Percentiles rank a stretch among this genome's conserved stretches.
These are phyloP conservation scores for Nanorana parkeri DNA, from an alignment of 2,113 vertebrate species.

Conservation along the genomic window DNA sequence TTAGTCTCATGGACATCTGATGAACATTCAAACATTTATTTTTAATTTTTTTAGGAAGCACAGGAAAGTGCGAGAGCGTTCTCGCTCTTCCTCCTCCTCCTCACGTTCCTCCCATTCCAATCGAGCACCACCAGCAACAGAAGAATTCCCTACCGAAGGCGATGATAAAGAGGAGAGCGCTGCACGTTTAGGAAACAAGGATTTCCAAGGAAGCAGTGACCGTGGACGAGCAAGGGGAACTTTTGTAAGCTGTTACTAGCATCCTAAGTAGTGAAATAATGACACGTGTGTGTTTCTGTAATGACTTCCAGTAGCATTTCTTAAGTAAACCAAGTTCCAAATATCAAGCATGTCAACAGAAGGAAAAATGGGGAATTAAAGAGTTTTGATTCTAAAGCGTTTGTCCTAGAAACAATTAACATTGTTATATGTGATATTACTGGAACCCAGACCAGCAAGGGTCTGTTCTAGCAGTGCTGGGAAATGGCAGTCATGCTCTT, in stretches of 20 bases:
- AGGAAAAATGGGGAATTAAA: too few relatives aligned
- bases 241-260: constrained; percentile 81
- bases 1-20: too few relatives aligned
- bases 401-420: too few relatives aligned
- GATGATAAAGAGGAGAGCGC: constrained; percentile 81
- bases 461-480: too few relatives aligned
- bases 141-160: constrained; percentile 78
- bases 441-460: too few relatives aligned
- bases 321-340: too few relatives aligned
- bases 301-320: too few relatives aligned
- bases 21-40: neutral
- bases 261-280: neutral
- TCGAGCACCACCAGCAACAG: constrained; percentile 63
- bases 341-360: too few relatives aligned
- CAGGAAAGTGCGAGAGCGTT: constrained; percentile 85
- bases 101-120: constrained; percentile 87
- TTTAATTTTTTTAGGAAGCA: constrained; percentile 77
- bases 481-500: too few relatives aligned
- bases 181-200: constrained; percentile 78
- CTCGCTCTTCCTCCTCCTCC: constrained; percentile 89
- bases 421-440: too few relatives aligned
- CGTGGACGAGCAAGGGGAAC: constrained; percentile 79
- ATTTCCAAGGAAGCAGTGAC: constrained; percentile 77
- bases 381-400: too few relatives aligned
- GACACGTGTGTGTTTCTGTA: too few relatives aligned